These are phyloP conservation scores for Drusus annulatus DNA, from an alignment of 1,140 invertebrate species.

Conservation along the genomic window DNA sequence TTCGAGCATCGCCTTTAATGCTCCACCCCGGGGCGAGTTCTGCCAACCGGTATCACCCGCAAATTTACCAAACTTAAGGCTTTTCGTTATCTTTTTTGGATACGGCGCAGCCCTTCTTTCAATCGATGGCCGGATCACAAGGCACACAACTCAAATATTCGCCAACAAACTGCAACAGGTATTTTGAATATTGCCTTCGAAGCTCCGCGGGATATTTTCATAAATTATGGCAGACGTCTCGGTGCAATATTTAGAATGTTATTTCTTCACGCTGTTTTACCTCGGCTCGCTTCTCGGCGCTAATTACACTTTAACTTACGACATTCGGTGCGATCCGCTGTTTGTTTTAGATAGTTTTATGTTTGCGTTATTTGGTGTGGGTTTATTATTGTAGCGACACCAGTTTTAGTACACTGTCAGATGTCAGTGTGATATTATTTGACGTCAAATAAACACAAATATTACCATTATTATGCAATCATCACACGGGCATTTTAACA, in stretches of 20 bases:
- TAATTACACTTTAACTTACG: too few species aligned
- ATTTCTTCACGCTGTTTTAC: neutral
- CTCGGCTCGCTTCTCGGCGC: too few species aligned
- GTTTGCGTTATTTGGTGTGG: too few species aligned
- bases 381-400: too few species aligned
- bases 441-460: too few species aligned
- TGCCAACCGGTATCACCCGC: constrained; percentile 21
- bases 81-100: constrained; percentile 19
- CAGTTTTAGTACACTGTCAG: too few species aligned
- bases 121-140: neutral
- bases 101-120: neutral
- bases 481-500: too few species aligned
- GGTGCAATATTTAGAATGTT: neutral
- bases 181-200: neutral
- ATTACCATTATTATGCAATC: too few species aligned
- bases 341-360: too few species aligned
- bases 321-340: too few species aligned
- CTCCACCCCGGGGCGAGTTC: neutral
- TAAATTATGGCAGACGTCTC: neutral
- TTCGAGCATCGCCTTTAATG: constrained; percentile 20
- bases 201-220: neutral
- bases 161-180: neutral
- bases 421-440: too few species aligned
- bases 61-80: neutral
- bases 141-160: neutral